Conservation (phyloP, 2,113 vertebrate species). For the Panurus biarmicus region DNA sequence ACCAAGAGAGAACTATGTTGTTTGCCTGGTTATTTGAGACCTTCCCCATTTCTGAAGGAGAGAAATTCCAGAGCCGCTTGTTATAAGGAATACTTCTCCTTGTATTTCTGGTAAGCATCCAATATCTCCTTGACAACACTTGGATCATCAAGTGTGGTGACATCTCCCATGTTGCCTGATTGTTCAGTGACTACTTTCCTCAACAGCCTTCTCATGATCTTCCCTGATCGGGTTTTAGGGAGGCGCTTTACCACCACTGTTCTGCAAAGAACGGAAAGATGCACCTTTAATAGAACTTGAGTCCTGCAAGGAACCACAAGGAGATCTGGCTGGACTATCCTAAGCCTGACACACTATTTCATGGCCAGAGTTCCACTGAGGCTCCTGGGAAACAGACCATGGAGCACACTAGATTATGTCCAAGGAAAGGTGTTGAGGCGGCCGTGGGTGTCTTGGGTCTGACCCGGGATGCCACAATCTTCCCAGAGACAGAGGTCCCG, state of each 20-base stretch:
- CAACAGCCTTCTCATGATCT: conserved; percentile 88
- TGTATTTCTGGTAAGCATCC: conserved; percentile 70
- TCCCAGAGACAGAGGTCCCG: too few species aligned
- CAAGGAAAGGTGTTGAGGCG: too few species aligned
- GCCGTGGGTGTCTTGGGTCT: too few species aligned
- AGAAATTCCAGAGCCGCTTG: not conserved
- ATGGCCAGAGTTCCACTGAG: not conserved
- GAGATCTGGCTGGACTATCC: not conserved
- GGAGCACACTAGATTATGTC: not conserved
- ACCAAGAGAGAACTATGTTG: not conserved
- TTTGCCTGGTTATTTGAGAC: not conserved
- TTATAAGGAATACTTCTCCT: conserved; percentile 25
- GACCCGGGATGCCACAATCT: too few species aligned
- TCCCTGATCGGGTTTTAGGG: conserved; percentile 91
- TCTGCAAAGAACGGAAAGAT: conserved; percentile 56
- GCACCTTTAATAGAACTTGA: not conserved
- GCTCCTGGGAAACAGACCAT: not conserved
- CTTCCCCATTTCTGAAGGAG: not conserved
- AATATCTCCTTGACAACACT: conserved; percentile 79
- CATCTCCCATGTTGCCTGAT: conserved; percentile 75
- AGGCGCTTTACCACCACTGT: conserved; percentile 81
- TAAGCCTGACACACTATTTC: not conserved
- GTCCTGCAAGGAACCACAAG: not conserved
- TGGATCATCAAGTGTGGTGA: conserved; percentile 87
- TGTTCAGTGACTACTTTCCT: conserved; percentile 74